These are phyloP conservation scores for Forbesichthys agassizii DNA, from an alignment of 2,113 vertebrate species.

Conservation along the genomic window DNA sequence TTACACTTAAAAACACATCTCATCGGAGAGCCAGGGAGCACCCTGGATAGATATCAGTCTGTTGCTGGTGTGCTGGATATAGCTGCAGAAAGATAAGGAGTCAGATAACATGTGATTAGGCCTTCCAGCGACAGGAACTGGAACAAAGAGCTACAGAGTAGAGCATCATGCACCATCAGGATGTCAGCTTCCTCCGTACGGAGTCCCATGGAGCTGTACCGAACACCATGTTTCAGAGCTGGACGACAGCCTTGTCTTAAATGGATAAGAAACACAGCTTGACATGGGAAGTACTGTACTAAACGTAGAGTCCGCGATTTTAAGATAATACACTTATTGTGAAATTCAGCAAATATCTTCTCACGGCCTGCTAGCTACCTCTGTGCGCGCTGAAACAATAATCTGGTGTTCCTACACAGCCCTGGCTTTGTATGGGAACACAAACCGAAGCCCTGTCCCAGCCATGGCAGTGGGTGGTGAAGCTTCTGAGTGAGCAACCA, in stretches of 20 bases:
- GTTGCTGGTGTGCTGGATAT: neutral
- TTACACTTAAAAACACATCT: neutral
- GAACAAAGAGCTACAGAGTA: constrained; percentile 11
- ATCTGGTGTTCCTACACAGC: too few relatives aligned
- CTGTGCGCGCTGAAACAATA: too few relatives aligned
- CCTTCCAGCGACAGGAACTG: neutral
- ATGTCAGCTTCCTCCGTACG: neutral
- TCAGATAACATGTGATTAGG: constrained; percentile 31
- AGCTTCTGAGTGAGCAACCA: too few relatives aligned
- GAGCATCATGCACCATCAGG: constrained; percentile 5
- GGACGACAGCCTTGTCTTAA: constrained; percentile 9
- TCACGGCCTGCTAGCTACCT: too few relatives aligned
- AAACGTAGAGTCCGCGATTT: too few relatives aligned
- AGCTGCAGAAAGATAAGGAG: constrained; percentile 5
- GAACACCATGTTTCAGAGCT: constrained; percentile 12
- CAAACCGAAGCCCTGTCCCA: too few relatives aligned
- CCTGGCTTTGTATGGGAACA: too few relatives aligned
- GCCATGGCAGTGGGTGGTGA: too few relatives aligned
- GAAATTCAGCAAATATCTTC: too few relatives aligned
- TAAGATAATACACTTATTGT: too few relatives aligned
- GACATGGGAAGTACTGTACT: neutral
- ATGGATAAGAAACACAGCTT: constrained; percentile 8
- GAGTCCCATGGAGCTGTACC: neutral
- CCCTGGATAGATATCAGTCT: constrained; percentile 48
- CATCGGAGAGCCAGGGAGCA: neutral